Evolutionary conservation across 2,888 invertebrate genomes (phyloP).

Genomic region (Drosophila eohydei): DNA sequence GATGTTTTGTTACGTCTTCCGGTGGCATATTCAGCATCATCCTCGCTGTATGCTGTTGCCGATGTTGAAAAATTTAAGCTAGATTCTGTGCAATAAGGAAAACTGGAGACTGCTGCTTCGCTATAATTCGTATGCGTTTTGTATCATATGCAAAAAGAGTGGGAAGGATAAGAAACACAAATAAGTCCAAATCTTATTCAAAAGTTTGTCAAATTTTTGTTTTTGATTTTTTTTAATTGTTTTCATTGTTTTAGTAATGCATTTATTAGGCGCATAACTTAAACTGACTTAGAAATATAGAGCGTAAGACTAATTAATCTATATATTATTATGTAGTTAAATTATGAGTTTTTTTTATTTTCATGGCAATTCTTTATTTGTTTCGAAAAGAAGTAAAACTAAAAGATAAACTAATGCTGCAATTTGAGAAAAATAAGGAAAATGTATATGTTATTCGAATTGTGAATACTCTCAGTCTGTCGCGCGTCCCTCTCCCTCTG

Average conservation of each 20-base stretch:
- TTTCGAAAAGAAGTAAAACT: conserved; percentile 21
- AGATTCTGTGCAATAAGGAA: conserved; percentile 85
- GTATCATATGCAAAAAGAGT: conserved; percentile 77
- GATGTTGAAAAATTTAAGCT: conserved; percentile 89
- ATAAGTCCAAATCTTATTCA: conserved; percentile 77
- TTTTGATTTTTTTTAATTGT: conserved; percentile 30
- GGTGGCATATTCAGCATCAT: conserved; percentile 90
- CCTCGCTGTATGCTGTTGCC: conserved; percentile 88
- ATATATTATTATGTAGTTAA: conserved; percentile 45
- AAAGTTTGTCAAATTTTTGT: conserved; percentile 40
- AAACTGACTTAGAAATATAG: conserved; percentile 56
- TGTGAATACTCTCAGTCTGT: conserved; percentile 27
- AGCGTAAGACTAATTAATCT: conserved; percentile 55
- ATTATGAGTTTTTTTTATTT: conserved; percentile 24
- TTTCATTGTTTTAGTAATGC: conserved; percentile 71
- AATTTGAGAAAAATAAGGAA: conserved; percentile 36
- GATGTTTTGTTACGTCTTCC: conserved; percentile 91
- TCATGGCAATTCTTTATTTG: conserved; percentile 41
- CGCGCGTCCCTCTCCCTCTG: conserved; percentile 20
- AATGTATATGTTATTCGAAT: conserved; percentile 25
- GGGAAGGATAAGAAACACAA: conserved; percentile 80
- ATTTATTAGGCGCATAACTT: conserved; percentile 75
- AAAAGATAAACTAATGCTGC: conserved; percentile 50
- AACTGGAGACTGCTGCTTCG: conserved; percentile 85
- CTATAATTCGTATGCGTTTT: conserved; percentile 79